A percentile compares a stretch with the other conserved stretches of the same genome.
phyloP scores from a whole-genome alignment of 2,888 invertebrate species.

The Andrena praecox region DNA sequence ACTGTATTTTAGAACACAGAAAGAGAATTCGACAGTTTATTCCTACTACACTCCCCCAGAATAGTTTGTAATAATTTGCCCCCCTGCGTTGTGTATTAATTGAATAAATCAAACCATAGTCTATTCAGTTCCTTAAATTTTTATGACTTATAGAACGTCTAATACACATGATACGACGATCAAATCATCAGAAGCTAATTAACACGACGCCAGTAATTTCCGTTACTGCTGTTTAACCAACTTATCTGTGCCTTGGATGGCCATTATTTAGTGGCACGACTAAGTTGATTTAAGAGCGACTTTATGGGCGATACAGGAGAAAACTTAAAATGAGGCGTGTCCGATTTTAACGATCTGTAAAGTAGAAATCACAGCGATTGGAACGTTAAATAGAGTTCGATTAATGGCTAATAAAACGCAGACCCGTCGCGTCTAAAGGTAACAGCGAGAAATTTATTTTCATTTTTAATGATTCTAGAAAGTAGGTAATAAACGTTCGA shows the following conservation, averaged over 20 bases:
- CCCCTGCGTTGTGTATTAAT: no score
- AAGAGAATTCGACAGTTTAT: no score
- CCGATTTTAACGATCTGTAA: background rate
- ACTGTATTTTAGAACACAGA: no score
- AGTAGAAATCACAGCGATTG: background rate
- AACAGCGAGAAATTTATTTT: conserved; percentile 11
- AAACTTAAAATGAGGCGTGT: background rate
- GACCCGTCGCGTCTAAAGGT: background rate
- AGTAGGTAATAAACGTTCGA: conserved; percentile 40
- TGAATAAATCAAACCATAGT: no score
- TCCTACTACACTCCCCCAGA: no score
- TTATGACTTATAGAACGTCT: no score
- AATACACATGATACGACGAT: no score
- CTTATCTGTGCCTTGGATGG: background rate
- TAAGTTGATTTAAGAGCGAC: background rate
- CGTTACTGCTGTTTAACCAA: conserved; percentile 4
- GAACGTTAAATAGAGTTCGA: background rate
- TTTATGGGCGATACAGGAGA: background rate
- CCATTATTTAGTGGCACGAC: background rate
- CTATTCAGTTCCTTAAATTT: no score
- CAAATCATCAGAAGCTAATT: no score
- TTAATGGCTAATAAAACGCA: background rate
- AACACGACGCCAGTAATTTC: background rate
- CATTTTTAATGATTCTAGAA: conserved; percentile 32
- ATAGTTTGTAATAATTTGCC: no score